Evolutionary conservation across 2,797 vertebrate genomes (phyloP).

Genomic region (Enteromius fasciolatus): DNA sequence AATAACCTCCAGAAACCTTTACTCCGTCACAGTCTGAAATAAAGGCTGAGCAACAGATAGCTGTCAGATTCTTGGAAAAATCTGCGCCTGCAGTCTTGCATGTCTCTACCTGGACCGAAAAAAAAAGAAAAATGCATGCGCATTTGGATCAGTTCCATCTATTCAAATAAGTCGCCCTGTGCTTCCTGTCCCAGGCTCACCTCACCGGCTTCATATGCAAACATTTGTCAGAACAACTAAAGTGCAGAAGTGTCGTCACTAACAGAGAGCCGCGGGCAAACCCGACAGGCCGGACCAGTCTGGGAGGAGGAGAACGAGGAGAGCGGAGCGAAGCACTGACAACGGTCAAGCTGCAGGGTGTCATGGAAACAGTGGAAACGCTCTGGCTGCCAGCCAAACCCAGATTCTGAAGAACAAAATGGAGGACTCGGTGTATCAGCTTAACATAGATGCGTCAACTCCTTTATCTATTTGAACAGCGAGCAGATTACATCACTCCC

Average conservation of each 20-base stretch:
- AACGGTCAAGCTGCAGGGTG: conserved; percentile 80
- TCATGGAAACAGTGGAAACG: conserved; percentile 78
- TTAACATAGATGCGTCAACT: conserved; percentile 36
- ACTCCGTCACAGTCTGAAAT: neutral
- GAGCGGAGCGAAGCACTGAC: conserved; percentile 72
- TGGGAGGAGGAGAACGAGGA: conserved; percentile 63
- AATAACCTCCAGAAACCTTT: neutral
- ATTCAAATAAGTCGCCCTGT: neutral
- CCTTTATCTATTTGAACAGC: conserved; percentile 29
- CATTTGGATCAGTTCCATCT: neutral
- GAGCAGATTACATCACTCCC: conserved; percentile 56
- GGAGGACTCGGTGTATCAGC: conserved; percentile 43
- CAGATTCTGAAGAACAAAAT: conserved; percentile 58
- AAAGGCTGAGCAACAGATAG: neutral
- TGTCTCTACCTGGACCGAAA: conserved; percentile 66
- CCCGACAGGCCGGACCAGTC: conserved; percentile 54
- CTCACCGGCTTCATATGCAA: neutral
- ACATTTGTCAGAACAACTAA: neutral
- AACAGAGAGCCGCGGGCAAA: conserved; percentile 27
- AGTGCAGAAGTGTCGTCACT: neutral
- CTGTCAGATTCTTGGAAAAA: neutral
- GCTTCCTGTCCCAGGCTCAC: conserved; percentile 3
- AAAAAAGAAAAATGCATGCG: neutral
- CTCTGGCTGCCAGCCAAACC: conserved; percentile 71
- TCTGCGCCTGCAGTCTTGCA: conserved; percentile 67